Evolutionary conservation across 1,140 invertebrate species (phyloP).

Genomic region (Globodera ellingtonae): DNA sequence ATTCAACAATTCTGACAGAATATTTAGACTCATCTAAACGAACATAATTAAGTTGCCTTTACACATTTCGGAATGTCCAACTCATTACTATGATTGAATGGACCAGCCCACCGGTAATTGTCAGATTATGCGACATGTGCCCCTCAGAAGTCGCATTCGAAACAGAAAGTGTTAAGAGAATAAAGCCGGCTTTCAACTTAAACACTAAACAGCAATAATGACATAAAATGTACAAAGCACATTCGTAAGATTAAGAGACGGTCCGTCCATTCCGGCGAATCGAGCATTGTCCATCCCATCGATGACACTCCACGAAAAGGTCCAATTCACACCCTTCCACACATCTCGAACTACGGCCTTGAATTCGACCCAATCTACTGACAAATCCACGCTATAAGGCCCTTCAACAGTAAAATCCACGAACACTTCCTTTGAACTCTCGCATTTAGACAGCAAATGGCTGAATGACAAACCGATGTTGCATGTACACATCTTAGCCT

Average conservation of each 20-base stretch:
- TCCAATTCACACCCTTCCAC: constrained; percentile 5
- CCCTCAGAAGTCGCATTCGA: neutral
- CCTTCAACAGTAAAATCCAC: neutral
- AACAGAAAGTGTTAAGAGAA: constrained; percentile 5
- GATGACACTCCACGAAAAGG: neutral
- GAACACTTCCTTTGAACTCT: neutral
- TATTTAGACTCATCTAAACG: too few relatives aligned
- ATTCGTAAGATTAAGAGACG: neutral
- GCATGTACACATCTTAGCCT: neutral
- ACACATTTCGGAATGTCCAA: too few relatives aligned
- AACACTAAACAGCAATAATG: neutral
- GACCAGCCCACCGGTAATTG: neutral
- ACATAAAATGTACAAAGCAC: neutral
- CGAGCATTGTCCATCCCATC: neutral
- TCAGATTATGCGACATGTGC: constrained; percentile 1
- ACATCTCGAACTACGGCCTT: neutral
- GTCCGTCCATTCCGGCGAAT: neutral
- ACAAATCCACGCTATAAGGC: constrained; percentile 9
- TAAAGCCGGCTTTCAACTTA: constrained; percentile 20
- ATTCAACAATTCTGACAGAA: neutral
- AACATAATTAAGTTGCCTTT: too few relatives aligned
- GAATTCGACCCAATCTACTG: neutral
- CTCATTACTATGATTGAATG: neutral
- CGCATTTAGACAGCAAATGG: neutral
- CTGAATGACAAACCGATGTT: neutral